Evolutionary conservation across 2,113 vertebrate genomes (phyloP), one percentile per base, ranked within the genome.

Genomic region (Columba livia): DNA sequence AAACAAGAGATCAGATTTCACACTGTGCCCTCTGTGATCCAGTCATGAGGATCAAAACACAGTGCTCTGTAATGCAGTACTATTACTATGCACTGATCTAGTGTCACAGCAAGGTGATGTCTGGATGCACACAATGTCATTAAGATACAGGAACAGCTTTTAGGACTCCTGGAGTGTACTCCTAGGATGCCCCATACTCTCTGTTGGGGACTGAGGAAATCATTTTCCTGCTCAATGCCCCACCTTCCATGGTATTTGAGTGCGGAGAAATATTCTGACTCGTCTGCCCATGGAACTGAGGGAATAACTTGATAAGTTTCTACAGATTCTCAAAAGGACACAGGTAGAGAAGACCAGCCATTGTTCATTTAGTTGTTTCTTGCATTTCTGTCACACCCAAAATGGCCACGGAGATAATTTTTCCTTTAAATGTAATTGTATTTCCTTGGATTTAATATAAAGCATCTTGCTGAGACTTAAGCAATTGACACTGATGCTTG

Each of bases 371-470:
- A 70, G 42, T 71, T 72, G 48, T 56, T 81, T 84, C 28, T 51
- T 88, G 44, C 21, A 78, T 64, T 29, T 92, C 50, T 74, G 51
- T 65, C 34, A 86, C 65, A 86, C n/a, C 15, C 58, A 50, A 94
- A 92, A 86, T 29, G 26, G 67, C 44, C 20, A 50, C 4, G 6
- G 56, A 16, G 10, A 70, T 80, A 18, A n/a, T 36, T 21, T 70
- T 51, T 10, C 14, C n/a, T 91, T 88, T 90, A 91, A 78, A 84
- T 36, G 38, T 36, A 81, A 38, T 40, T 5, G 0, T 25, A 64
- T 61, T 94, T 90, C 56, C 31, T 79, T 78, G 29, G 75, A 83
- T 67, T 95, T 93, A 77, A 90, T 14, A 15, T 66, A 80, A 88
- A 88, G 53, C 32, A 83, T 34, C 34, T 78, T 89, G 82, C 23